Evolutionary conservation across 2,888 invertebrate species (phyloP), one percentile per base, ranked within the genome.

Genomic region (Dichetophora obliterata): DNA sequence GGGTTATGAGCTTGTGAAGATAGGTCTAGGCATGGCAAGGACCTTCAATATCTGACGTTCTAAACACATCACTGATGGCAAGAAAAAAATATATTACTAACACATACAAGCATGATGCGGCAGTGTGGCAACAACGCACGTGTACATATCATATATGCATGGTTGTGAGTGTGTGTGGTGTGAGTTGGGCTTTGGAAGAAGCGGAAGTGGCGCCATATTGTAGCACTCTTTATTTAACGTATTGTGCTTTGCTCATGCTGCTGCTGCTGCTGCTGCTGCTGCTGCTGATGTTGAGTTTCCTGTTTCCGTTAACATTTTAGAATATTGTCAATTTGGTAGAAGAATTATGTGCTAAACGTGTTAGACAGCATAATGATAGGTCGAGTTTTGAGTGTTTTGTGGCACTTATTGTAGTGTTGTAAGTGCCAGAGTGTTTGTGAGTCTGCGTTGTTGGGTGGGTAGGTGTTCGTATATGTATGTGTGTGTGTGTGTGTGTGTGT

Each of bases 261-360:
- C 31, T 31, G 3, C 3, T 31, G 31, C 31, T 31, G 31, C 75
- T 72, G 71, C 3, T 65, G 59, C 24, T 71, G 19, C 68, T 65
- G 65, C 71, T 77, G 9, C 48, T 27, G 16, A 34, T 68, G 16
- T 75, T 78, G 77, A 79, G 80, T 79, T 78, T 79, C 80, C 77
- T 76, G 80, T 78, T 80, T 81, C 80, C 80, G 77, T 80, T 79
- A 81, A 81, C 78, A 80, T 81, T 81, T 81, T 81, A 80, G 81
- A 81, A 81, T 83, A 80, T 82, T 82, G 81, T 80, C 80, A 81
- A 80, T 83, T 82, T 80, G 77, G 78, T 80, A 80, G 43, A 43
- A 81, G 81, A 82, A 80, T 80, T 81, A 82, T 82, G 82, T 81
- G 82, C 77, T 81, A 81, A 83, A 82, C 82, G 82, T 82, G 83